Evolutionary conservation across 2,888 invertebrate genomes (phyloP), one percentile per base, ranked within the genome.

Genomic region (Bombylius major): DNA sequence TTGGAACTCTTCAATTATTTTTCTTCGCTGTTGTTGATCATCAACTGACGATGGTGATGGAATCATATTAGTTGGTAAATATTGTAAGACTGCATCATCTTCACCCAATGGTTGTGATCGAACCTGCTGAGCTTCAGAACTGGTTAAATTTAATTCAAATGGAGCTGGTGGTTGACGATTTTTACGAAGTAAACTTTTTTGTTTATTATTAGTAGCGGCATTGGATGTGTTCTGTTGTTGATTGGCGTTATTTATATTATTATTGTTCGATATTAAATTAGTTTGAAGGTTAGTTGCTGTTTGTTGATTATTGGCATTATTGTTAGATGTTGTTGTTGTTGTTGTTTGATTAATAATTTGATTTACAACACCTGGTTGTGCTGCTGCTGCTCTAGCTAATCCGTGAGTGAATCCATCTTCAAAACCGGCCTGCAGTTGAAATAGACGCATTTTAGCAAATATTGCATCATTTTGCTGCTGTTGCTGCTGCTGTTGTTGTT

Each of bases 21-120:
- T 68, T 6, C 70, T 65, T 51, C 70, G 65, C 44, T 71, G 63
- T 53, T 69, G 66, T n/a, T 64, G 61, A 55, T 63, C 63, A 14
- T 63, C 62, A 32, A 64, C 63, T 36, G 39, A 42, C 5, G 39
- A 11, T 11, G 39, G 11, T 11, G 39, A 11, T 11, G 11, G 4
- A 8, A 9, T 6, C 11, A 58, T 56, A 52, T 59, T 59, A 23
- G 52, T 52, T 36, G 59, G 54, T 47, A 59, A 54, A 47, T 53
- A 57, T n/a, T 56, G 34, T 32, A 56, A 53, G 36, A 59, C 63
- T 34, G 62, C 61, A 57, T 70, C 73, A 61, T 75, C 75, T 58
- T 75, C 75, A 4, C 75, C 75, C 56, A 74, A 64, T 4, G 75
- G 75, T 61, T 78, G 78, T 23, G 77, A 76, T 49, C 79, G 75